Evolutionary conservation across 2,113 vertebrate species (phyloP).

Genomic region (Sigmodon hispidus): DNA sequence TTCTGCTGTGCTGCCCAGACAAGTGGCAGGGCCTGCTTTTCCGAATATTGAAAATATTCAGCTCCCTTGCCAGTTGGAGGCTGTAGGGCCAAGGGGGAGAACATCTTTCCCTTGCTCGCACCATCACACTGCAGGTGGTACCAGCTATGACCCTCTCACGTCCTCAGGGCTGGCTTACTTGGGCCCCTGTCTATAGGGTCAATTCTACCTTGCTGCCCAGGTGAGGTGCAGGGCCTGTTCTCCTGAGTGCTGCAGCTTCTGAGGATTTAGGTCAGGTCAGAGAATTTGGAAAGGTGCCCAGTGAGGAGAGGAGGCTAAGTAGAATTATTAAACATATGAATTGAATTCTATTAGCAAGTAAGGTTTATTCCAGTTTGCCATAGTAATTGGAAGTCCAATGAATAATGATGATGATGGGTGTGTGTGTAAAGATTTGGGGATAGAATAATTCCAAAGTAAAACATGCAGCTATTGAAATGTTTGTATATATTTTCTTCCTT

Average conservation of each 20-base stretch:
- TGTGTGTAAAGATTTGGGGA: not conserved
- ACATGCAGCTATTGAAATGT: not conserved
- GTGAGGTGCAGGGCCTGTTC: not conserved
- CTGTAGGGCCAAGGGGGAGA: not conserved
- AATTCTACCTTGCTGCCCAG: not conserved
- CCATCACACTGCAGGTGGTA: not conserved
- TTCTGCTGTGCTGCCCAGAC: not conserved
- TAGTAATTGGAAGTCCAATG: not conserved
- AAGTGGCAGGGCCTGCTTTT: not conserved
- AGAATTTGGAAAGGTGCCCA: too few species aligned
- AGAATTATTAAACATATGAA: not conserved
- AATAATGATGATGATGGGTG: not conserved
- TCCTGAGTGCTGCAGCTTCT: not conserved
- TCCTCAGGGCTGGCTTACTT: not conserved
- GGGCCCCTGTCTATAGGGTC: not conserved
- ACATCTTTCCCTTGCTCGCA: not conserved
- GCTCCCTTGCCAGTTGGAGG: not conserved
- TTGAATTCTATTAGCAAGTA: not conserved
- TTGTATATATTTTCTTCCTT: constrained; percentile 25
- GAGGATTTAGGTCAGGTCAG: not conserved
- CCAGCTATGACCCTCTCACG: not conserved
- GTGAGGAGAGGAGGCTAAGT: not conserved
- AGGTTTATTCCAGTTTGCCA: not conserved
- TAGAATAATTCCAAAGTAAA: constrained; percentile 31
- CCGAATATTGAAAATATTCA: not conserved